phyloP scores from a whole-genome alignment of 2,113 vertebrate genomes.

The Malaclemys terrapin region DNA sequence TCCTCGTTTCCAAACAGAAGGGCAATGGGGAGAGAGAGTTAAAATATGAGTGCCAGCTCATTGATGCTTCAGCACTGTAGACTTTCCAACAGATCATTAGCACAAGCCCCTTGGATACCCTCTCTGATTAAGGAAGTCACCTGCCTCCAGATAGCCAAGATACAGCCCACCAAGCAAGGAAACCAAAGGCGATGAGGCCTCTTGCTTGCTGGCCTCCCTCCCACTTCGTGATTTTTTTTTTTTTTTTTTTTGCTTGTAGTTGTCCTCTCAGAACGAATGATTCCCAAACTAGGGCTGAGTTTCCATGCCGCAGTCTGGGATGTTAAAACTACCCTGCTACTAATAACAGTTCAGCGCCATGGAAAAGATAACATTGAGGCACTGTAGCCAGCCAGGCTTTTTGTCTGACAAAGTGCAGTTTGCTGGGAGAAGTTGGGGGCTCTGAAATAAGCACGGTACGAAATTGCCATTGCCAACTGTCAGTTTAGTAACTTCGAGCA shows the following conservation, averaged over 20 bases:
- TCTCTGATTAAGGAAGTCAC: not conserved
- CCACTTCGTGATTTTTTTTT: rapidly evolving
- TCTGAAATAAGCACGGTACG: slow-evolving; percentile 48
- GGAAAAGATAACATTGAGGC: slow-evolving; percentile 46
- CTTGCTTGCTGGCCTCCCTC: not conserved
- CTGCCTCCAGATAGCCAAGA: not conserved
- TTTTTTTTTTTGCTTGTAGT: rapidly evolving
- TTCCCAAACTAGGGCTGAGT: slow-evolving; percentile 34
- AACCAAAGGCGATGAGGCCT: not conserved
- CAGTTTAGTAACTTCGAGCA: slow-evolving; percentile 61
- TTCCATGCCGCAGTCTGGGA: slow-evolving; percentile 9
- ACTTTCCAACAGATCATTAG: not conserved
- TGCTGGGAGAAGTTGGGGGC: slow-evolving; percentile 49
- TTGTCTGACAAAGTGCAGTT: slow-evolving; percentile 63
- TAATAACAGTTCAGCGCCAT: slow-evolving; percentile 53
- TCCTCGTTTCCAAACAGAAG: not conserved
- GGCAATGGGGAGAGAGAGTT: not conserved
- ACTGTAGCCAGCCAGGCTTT: slow-evolving; percentile 42
- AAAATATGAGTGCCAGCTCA: not conserved
- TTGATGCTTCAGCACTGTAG: not conserved
- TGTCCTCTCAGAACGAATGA: slow-evolving; percentile 20
- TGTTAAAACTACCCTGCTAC: slow-evolving; percentile 25
- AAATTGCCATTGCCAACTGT: slow-evolving; percentile 38
- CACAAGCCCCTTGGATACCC: not conserved
- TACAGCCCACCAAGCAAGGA: not conserved